These are phyloP conservation scores for Drosophila kambysellisi DNA, from an alignment of 2,888 invertebrate species.

Conservation along the genomic window DNA sequence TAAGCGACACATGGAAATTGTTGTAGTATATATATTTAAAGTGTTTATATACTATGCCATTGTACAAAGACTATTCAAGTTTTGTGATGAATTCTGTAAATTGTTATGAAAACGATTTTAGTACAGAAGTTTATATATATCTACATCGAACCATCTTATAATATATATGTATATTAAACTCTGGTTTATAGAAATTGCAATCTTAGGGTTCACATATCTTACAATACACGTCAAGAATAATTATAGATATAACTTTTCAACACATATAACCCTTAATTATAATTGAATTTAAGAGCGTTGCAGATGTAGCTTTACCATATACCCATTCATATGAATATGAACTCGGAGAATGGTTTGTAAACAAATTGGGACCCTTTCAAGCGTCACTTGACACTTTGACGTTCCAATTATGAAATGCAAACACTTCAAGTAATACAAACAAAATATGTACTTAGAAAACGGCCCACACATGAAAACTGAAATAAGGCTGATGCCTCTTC, in stretches of 20 bases:
- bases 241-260: not conserved
- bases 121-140: not conserved
- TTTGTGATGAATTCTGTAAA: not conserved
- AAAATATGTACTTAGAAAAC: conserved; percentile 56
- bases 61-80: not conserved
- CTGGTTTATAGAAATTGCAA: not conserved
- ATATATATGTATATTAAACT: not conserved
- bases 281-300: not conserved
- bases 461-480: conserved; percentile 56
- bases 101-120: conserved; percentile 2
- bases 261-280: not conserved
- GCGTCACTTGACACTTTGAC: conserved; percentile 74
- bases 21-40: conserved; percentile 1
- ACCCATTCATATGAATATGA: conserved; percentile 1
- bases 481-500: conserved; percentile 31
- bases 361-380: conserved; percentile 53
- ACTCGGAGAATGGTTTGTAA: conserved; percentile 43
- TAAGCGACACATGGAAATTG: conserved; percentile 29
- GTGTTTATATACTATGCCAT: not conserved
- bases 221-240: not conserved
- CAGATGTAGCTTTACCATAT: not conserved
- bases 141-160: not conserved
- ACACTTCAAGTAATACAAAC: conserved; percentile 73
- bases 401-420: conserved; percentile 79
- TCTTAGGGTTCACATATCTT: not conserved